Evolutionary conservation across 2,113 vertebrate genomes (phyloP).

Genomic region (Leucopternis melanops): DNA sequence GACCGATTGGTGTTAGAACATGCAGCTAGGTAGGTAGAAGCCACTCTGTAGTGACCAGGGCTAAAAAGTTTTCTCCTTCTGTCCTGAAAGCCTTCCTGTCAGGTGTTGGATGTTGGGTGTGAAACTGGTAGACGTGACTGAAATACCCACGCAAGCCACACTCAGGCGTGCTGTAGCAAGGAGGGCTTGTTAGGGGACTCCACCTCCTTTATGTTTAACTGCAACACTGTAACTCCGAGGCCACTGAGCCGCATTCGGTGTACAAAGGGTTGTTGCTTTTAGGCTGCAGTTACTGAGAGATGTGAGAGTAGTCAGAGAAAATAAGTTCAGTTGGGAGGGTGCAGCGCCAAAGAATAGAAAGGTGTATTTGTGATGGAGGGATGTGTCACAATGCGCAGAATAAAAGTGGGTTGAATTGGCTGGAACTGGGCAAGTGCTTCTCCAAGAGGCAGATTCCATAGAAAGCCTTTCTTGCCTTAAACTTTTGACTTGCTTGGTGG

Average conservation of each 20-base stretch:
- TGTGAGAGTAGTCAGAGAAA: not conserved
- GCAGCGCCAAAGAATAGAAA: not conserved
- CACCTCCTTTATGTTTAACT: not conserved
- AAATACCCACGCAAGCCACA: accelerated
- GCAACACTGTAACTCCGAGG: accelerated
- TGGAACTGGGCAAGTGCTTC: not conserved
- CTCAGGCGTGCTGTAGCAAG: not conserved
- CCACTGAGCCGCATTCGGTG: accelerated
- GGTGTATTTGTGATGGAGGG: not conserved
- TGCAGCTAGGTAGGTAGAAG: not conserved
- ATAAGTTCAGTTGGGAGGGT: not conserved
- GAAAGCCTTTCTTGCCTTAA: not conserved
- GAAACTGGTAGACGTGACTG: not conserved
- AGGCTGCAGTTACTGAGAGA: not conserved
- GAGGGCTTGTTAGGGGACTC: too few relatives aligned
- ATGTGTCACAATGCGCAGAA: accelerated
- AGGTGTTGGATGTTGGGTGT: not conserved
- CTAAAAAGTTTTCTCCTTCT: not conserved
- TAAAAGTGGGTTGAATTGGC: not conserved
- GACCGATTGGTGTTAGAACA: not conserved
- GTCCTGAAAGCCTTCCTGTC: not conserved
- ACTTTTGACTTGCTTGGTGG: not conserved
- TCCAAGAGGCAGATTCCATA: not conserved
- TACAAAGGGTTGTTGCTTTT: not conserved
- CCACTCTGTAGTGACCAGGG: not conserved